Base-by-base conservation (phyloP, 2,797 vertebrate genomes). In the Linurgus olivaceus region DNA sequence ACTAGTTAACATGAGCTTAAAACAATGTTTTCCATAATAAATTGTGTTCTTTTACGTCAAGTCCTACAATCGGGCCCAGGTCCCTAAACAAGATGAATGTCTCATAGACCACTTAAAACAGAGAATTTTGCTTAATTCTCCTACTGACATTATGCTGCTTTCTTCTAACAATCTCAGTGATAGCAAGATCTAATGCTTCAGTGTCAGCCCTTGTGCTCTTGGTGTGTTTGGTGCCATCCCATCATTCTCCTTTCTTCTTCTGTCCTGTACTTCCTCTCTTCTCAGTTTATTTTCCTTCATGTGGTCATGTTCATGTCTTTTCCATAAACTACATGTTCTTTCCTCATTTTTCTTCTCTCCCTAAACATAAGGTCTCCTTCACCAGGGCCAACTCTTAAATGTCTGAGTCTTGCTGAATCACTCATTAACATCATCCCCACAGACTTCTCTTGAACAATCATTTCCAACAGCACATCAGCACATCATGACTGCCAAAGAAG, bases 401-500 rank as follows among this genome's bases (percentile, higher is more conserved):
- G 21, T 86, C 62, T 74, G 75, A 40, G 55, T 82, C 89, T 63
- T 94, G 44, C 62, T 73, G 71, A 93, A 92, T 88, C 83, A 82
- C 26, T 70, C 57, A 74, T 88, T 80, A 91, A 38, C 23, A 80
- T 28, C 21, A 89, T 70, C 50, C 67, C 57, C 68, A 91, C 91
- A 90, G 80, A 76, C 40, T 79, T 65, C 33, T 79, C 81, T 71
- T 92, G 52, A 88, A 79, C 67, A 74, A 63, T 62, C 5, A 2
- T 92, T 93, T 87, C 84, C 80, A 95, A 45, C 4, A 35, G 62
- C 54, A 77, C 89, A 86, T 89, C 79, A 91, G 75, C 74, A 75
- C 81, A 65, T 65, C n/a, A 19, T 7, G 57, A 82, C 66, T 94
- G 90, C 83, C 86, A 91, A 93, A 66, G 66, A 28, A 19, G 29